Evolutionary conservation across 1,140 invertebrate genomes (phyloP).

Genomic region (Temnothorax curvispinosus): DNA sequence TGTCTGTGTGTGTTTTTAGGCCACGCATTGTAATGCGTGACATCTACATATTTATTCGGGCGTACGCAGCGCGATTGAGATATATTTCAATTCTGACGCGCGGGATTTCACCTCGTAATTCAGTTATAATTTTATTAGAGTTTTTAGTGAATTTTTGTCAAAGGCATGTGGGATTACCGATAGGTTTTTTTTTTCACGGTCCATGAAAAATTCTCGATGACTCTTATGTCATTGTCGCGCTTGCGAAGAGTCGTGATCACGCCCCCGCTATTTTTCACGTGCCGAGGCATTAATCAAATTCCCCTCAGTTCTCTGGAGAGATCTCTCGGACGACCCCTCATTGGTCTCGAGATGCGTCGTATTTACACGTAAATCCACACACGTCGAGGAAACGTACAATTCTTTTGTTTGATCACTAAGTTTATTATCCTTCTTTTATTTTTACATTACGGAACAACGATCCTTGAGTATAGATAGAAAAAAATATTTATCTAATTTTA

Average conservation of each 20-base stretch:
- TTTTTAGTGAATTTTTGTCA: background rate
- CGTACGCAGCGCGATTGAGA: background rate
- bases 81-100: background rate
- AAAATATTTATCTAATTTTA: slow-evolving; percentile 10
- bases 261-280: slow-evolving; percentile 64
- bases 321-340: slow-evolving; percentile 31
- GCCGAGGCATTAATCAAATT: slow-evolving; percentile 71
- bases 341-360: slow-evolving; percentile 23
- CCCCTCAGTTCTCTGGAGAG: background rate
- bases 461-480: background rate
- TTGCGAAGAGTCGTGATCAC: slow-evolving; percentile 26
- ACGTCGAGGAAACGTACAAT: background rate
- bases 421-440: background rate
- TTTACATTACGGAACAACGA: slow-evolving; percentile 22
- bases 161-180: background rate
- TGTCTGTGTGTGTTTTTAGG: background rate
- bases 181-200: background rate
- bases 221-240: slow-evolving; percentile 14
- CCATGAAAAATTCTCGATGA: slow-evolving; percentile 27
- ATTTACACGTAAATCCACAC: slow-evolving; percentile 25
- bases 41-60: background rate
- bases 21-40: background rate
- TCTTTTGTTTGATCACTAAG: background rate
- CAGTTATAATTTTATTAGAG: slow-evolving; percentile 7
- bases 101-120: background rate